Conservation (phyloP, 2,888 invertebrate species). For the Euzophera pinguis region DNA sequence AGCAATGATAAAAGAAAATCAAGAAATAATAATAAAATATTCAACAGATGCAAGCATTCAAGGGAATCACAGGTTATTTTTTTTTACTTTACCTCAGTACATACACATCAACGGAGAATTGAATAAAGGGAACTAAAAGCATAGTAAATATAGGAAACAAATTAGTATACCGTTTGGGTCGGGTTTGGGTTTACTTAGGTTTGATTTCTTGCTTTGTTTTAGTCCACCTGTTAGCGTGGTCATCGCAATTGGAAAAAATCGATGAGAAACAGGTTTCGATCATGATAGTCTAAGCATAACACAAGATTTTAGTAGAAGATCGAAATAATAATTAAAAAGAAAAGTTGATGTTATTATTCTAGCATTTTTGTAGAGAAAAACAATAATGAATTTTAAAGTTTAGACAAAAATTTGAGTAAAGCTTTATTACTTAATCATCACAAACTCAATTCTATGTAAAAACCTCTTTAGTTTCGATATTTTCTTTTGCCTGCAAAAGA, state of each 20-base stretch:
- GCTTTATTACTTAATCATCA: no score
- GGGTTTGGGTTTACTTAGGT: slow-evolving; percentile 33
- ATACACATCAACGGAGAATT: slow-evolving; percentile 13
- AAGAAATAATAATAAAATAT: background rate
- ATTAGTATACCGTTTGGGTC: slow-evolving; percentile 41
- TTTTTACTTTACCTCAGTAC: slow-evolving; percentile 2
- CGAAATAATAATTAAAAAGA: no score
- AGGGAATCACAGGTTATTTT: slow-evolving; percentile 5
- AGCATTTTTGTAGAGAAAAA: no score
- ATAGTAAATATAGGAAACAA: slow-evolving; percentile 50
- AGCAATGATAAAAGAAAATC: background rate
- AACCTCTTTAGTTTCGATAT: no score
- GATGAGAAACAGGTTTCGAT: slow-evolving; percentile 19
- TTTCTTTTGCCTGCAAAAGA: no score
- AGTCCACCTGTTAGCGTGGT: slow-evolving; percentile 28
- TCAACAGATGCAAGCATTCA: background rate
- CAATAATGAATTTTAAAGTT: no score
- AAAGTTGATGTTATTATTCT: no score
- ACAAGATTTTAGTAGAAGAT: no score
- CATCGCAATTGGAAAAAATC: slow-evolving; percentile 23
- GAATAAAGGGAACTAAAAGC: slow-evolving; percentile 37
- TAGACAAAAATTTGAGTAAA: no score
- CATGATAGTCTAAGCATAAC: background rate
- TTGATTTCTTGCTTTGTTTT: slow-evolving; percentile 29
- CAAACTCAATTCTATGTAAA: no score